phyloP scores from a whole-genome alignment of 2,797 vertebrate genomes.

The Cirrhinus molitorella region DNA sequence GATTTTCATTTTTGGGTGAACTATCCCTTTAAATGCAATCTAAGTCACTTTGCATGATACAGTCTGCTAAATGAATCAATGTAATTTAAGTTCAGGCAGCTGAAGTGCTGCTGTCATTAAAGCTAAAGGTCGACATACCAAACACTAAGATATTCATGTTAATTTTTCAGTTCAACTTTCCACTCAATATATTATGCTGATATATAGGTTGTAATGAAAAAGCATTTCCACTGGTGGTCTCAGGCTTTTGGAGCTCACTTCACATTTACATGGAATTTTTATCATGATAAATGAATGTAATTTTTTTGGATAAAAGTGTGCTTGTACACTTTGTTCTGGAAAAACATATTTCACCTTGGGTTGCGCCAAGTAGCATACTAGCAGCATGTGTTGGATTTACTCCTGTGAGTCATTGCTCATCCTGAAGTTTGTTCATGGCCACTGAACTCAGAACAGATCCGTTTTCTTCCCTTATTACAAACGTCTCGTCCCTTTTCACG shows the following conservation, averaged over 20 bases:
- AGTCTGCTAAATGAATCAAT: background rate
- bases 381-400: constrained; percentile 16
- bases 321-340: constrained; percentile 11
- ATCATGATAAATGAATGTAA: constrained; percentile 16
- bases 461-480: constrained; percentile 51
- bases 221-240: constrained; percentile 24
- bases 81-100: background rate
- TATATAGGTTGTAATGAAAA: constrained; percentile 12
- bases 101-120: background rate
- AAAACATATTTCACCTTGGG: constrained; percentile 29
- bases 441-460: constrained; percentile 58
- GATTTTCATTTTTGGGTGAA: too few relatives aligned
- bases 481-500: constrained; percentile 41
- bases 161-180: constrained; percentile 13
- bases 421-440: constrained; percentile 57
- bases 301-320: constrained; percentile 1
- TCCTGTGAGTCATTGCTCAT: constrained; percentile 60
- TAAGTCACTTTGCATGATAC: background rate
- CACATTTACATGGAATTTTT: constrained; percentile 2
- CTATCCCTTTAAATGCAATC: background rate
- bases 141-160: constrained; percentile 7
- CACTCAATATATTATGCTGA: constrained; percentile 19
- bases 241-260: background rate
- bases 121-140: background rate
- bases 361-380: background rate